Conservation (phyloP, 2,797 vertebrate species). For the Phylloscopus collybita region DNA sequence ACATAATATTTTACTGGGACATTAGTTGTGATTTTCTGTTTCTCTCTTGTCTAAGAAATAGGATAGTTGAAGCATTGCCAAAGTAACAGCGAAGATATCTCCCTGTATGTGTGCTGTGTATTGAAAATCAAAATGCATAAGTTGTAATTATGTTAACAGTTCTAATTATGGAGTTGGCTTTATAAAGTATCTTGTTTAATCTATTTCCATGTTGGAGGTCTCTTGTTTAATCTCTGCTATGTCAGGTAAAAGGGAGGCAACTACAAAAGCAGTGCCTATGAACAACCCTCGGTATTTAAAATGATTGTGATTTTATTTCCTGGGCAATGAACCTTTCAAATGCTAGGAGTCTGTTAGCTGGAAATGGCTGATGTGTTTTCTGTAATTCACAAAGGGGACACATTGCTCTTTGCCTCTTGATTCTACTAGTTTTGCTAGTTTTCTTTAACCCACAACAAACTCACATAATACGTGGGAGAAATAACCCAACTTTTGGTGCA, state of each 20-base stretch:
- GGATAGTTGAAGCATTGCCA: background rate
- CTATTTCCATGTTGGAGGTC: slow-evolving; percentile 19
- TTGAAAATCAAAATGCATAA: slow-evolving; percentile 20
- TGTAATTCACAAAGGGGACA: background rate
- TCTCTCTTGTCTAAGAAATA: background rate
- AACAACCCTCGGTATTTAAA: background rate
- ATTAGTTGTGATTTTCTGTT: background rate
- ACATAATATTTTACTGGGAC: background rate
- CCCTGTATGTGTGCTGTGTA: background rate
- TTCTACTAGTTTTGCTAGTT: background rate
- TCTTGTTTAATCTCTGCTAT: slow-evolving; percentile 21
- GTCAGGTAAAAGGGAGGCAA: background rate
- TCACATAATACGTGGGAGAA: background rate
- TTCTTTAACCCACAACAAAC: background rate
- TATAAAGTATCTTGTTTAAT: slow-evolving; percentile 28
- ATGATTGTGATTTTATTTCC: background rate
- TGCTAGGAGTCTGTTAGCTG: background rate
- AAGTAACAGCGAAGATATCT: background rate
- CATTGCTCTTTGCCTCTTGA: background rate
- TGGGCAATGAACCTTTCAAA: slow-evolving; percentile 22
- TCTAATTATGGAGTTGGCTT: background rate
- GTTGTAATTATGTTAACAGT: background rate
- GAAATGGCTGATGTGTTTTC: background rate
- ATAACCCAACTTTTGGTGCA: background rate
- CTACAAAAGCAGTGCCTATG: background rate